Evolutionary conservation across 2,888 invertebrate genomes (phyloP), one percentile per base, ranked within the genome.

Genomic region (Leucophora obtusa): DNA sequence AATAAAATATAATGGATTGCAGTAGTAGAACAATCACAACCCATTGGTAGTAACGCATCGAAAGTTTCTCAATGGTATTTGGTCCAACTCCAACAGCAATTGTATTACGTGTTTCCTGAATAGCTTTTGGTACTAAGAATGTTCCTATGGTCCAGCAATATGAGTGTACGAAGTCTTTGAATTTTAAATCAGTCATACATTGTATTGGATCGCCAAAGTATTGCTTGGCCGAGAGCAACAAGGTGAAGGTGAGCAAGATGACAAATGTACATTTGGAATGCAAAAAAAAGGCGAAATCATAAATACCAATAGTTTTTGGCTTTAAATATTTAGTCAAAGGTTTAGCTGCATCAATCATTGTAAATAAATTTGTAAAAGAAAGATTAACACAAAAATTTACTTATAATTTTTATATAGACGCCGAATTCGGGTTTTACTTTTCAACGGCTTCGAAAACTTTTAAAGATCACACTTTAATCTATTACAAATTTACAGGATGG

Each of bases 181-280:
- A 83, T 68, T 92, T 91, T 3, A 89, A 89, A 56, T 91, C 91
- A n/a, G 91, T 91, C 87, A 93, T 92, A 89, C 96, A 96, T 85
- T 94, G 93, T 73, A 96, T 96, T 0, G 96, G 96, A 84, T 96
- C 95, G 0, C 96, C 96, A 85, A 96, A 95, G 90, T 95, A 96
- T 89, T 96, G 95, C 85, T 95, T 94, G 14, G 95, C 93, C 56
- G 95, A 94, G 68, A 96, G 92, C 84, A 96, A 89, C 83, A 96
- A 89, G 2, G 94, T 94, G 89, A 94, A 95, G 38, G 93, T 92
- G 47, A 96, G 90, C 82, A 96, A 90, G 86, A 96, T 92, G 63
- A 94, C 92, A 62, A 94, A 93, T 0, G 95, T 94, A 62, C 93
- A 91, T 87, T 93, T 87, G 28, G 94, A 95, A 89, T 95, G 95